phyloP scores from a whole-genome alignment of 1,140 invertebrate species.

The Papilio dardanus region DNA sequence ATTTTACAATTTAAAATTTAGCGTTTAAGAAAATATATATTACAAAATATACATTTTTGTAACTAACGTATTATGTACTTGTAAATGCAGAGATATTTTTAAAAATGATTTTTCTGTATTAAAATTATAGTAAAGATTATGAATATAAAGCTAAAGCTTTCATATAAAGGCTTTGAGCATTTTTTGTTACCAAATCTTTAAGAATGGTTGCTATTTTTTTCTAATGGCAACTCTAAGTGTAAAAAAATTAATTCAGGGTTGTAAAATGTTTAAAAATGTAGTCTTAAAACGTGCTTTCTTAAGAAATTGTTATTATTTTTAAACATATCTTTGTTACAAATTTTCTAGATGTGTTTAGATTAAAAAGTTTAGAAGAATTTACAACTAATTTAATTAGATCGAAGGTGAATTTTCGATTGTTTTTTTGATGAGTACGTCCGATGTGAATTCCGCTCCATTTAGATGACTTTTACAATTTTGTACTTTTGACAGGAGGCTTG shows the following conservation, averaged over 20 bases:
- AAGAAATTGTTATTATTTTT: conserved; percentile 25
- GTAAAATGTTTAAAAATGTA: conserved; percentile 9
- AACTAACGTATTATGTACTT: conserved; percentile 13
- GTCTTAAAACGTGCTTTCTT: neutral
- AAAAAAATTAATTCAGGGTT: neutral
- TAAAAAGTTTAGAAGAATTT: conserved; percentile 57
- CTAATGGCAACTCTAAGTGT: conserved; percentile 5
- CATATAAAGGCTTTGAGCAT: neutral
- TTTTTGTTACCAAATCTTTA: conserved; percentile 6
- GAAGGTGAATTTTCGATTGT: neutral
- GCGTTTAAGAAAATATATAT: neutral
- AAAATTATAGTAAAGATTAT: neutral
- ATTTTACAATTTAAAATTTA: conserved; percentile 5
- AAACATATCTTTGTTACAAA: conserved; percentile 48
- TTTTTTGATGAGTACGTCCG: conserved; percentile 7
- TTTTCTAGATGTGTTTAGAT: conserved; percentile 29
- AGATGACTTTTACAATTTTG: conserved; percentile 57
- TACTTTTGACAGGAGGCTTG: conserved; percentile 57
- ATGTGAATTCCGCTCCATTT: conserved; percentile 24
- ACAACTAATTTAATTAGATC: conserved; percentile 36
- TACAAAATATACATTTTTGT: neutral
- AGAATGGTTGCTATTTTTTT: conserved; percentile 12
- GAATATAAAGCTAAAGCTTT: neutral
- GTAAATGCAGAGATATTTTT: neutral
- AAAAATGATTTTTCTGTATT: neutral